Evolutionary conservation across 1,140 invertebrate species (phyloP).

Genomic region (Harlomillsia oculata): DNA sequence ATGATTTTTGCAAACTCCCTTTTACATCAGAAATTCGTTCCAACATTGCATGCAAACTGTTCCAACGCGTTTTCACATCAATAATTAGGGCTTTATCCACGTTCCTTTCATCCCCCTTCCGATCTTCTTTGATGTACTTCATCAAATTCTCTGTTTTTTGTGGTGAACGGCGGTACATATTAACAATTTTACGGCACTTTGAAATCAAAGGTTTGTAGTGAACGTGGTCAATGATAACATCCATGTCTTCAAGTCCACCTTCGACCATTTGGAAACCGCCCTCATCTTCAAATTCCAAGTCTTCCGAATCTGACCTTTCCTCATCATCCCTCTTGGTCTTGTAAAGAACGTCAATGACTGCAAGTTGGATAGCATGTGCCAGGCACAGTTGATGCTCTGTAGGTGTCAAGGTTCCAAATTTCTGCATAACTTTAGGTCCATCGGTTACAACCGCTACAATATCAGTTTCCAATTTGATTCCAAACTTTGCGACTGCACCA

Average conservation of each 20-base stretch:
- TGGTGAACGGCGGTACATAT: too few relatives aligned
- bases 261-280: too few relatives aligned
- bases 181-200: too few relatives aligned
- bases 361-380: slow-evolving; percentile 18
- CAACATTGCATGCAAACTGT: slow-evolving; percentile 1
- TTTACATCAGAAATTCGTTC: background rate
- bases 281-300: background rate
- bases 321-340: background rate
- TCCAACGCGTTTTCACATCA: slow-evolving; percentile 13
- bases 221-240: too few relatives aligned
- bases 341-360: slow-evolving; percentile 16
- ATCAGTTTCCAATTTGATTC: background rate
- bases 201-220: too few relatives aligned
- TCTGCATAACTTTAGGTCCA: slow-evolving; percentile 17
- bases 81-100: background rate
- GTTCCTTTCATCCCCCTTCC: background rate
- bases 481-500: background rate
- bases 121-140: too few relatives aligned
- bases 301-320: background rate
- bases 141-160: too few relatives aligned
- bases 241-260: too few relatives aligned
- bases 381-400: slow-evolving; percentile 15
- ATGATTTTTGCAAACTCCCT: background rate
- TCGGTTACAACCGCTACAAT: slow-evolving; percentile 13
- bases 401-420: slow-evolving; percentile 2